Percentiles rank a stretch among this genome's conserved stretches.
These are phyloP conservation scores for Zosterops lateralis DNA, from an alignment of 2,113 vertebrate genomes.

Conservation along the genomic window DNA sequence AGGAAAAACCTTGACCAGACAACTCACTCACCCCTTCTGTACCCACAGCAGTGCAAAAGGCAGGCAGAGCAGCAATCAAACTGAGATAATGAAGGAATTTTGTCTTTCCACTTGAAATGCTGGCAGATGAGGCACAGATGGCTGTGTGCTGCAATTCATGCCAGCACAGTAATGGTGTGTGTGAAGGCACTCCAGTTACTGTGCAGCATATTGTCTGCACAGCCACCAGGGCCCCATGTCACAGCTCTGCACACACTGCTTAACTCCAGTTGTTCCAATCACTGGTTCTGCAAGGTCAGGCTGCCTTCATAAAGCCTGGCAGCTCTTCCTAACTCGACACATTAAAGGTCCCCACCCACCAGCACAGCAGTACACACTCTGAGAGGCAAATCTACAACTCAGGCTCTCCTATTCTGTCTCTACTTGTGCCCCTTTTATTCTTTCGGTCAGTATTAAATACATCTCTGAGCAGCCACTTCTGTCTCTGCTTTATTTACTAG, in stretches of 20 bases:
- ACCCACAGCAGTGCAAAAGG: not conserved
- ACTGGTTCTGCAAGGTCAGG: not conserved
- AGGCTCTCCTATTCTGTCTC: not conserved
- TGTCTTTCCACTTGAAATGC: not conserved
- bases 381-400: not conserved
- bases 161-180: not conserved
- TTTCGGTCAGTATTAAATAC: not conserved
- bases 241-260: not conserved
- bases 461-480: not conserved
- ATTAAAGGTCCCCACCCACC: not conserved
- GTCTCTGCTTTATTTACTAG: not conserved
- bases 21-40: not conserved
- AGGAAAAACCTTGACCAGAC: not conserved
- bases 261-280: not conserved
- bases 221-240: not conserved
- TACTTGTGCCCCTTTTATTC: not conserved
- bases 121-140: not conserved
- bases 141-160: not conserved
- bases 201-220: not conserved
- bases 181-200: not conserved
- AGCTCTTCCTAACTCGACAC: not conserved
- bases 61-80: not conserved
- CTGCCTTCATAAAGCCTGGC: not conserved
- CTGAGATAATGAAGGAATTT: not conserved
- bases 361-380: not conserved